These are phyloP conservation scores for Nothura maculosa DNA, from an alignment of 2,797 vertebrate genomes.

Conservation along the genomic window DNA sequence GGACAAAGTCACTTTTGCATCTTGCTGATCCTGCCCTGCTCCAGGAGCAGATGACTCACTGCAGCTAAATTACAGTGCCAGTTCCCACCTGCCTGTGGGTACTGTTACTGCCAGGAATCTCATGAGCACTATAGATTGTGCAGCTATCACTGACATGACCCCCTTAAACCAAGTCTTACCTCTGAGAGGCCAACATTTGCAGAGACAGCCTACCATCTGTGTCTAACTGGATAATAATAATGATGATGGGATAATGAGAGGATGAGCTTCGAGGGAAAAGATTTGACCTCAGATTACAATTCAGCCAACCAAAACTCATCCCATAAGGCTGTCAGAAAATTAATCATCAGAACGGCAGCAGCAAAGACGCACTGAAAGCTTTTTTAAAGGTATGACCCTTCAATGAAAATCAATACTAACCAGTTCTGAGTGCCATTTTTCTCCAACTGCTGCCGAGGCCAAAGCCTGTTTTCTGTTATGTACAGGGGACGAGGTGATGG, in stretches of 20 bases:
- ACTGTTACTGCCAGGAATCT: neutral
- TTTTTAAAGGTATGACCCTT: neutral
- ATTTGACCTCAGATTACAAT: neutral
- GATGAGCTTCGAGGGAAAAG: neutral
- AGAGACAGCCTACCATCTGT: neutral
- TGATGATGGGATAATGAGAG: neutral
- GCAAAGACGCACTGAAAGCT: neutral
- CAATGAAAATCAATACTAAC: constrained; percentile 76
- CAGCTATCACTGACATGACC: neutral
- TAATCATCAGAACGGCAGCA: neutral
- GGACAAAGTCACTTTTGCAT: neutral
- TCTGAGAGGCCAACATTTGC: neutral
- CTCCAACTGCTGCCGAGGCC: neutral
- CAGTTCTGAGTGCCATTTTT: constrained; percentile 86
- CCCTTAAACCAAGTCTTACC: neutral
- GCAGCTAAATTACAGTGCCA: neutral
- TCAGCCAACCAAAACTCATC: neutral
- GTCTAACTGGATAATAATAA: neutral
- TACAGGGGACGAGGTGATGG: constrained; percentile 24
- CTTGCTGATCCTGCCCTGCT: neutral
- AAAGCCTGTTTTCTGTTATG: neutral
- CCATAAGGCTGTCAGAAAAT: neutral
- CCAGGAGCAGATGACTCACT: neutral
- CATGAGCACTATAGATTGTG: neutral
- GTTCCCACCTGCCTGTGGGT: accelerated